Percentiles rank a stretch among this genome's conserved stretches.
phyloP scores from a whole-genome alignment of 2,888 invertebrate species.

The Eilema griseolum region DNA sequence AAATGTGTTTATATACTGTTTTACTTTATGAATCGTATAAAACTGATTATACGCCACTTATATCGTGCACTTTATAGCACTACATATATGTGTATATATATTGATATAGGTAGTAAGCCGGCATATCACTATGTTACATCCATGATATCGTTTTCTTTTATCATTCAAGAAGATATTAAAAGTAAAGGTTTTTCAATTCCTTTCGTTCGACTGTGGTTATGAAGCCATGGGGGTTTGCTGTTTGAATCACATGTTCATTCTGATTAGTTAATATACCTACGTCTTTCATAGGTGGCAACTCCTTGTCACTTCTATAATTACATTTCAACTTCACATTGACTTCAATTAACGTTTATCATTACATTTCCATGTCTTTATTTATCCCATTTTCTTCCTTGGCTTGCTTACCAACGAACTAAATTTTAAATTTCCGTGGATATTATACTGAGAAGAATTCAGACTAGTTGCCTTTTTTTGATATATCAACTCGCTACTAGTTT shows the following conservation, averaged over 20 bases:
- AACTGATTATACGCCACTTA: neutral
- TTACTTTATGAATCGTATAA: conserved; percentile 6
- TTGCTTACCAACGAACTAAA: no score
- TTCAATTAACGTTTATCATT: neutral
- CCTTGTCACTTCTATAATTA: neutral
- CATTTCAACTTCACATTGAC: neutral
- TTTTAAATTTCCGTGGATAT: no score
- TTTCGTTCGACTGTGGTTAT: neutral
- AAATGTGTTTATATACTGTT: neutral
- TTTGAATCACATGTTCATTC: neutral
- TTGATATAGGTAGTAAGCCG: neutral
- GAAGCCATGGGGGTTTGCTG: neutral
- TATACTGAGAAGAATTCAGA: neutral
- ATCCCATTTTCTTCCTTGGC: no score
- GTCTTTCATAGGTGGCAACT: neutral
- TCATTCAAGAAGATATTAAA: neutral
- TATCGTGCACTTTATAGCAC: neutral
- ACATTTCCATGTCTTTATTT: no score
- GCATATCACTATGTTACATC: neutral
- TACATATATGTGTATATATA: neutral
- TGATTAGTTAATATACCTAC: no score
- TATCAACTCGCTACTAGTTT: neutral
- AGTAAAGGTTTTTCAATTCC: neutral
- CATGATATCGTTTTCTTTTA: conserved; percentile 33
- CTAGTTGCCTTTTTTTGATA: neutral